Conservation (phyloP, 2,113 vertebrate species). For the Tetraodon nigroviridis region DNA sequence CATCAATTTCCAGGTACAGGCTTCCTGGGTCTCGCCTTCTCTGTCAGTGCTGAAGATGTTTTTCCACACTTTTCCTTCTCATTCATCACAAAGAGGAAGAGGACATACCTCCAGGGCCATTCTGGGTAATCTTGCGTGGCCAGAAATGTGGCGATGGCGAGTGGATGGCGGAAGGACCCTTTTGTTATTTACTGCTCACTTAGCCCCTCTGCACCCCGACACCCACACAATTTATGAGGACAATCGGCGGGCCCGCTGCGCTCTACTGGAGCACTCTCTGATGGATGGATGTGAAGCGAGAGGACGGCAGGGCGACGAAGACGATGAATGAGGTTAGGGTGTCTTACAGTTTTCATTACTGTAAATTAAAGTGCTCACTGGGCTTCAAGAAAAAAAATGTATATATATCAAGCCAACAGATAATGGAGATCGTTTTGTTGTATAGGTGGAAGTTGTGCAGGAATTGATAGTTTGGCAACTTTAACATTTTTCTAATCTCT, state of each 20-base stretch:
- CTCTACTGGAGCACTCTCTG: slow-evolving; percentile 73
- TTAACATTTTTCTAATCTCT: slow-evolving; percentile 17
- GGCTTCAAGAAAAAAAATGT: slow-evolving; percentile 17
- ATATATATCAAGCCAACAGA: slow-evolving; percentile 10
- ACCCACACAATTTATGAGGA: slow-evolving; percentile 81
- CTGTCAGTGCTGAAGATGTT: slow-evolving; percentile 37
- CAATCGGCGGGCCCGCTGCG: slow-evolving; percentile 71
- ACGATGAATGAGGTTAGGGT: slow-evolving; percentile 43
- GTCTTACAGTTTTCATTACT: slow-evolving; percentile 55
- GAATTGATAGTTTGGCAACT: slow-evolving; percentile 2
- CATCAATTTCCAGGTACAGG: slow-evolving; percentile 77
- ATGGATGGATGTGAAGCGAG: slow-evolving; percentile 65
- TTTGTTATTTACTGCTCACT: slow-evolving; percentile 84
- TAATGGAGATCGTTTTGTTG: slow-evolving; percentile 8
- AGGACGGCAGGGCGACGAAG: slow-evolving; percentile 33
- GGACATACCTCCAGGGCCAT: slow-evolving; percentile 63
- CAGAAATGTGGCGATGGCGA: slow-evolving; percentile 57
- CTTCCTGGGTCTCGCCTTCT: slow-evolving; percentile 58
- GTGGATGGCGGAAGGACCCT: slow-evolving; percentile 52
- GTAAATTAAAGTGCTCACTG: slow-evolving; percentile 32
- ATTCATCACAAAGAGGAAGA: slow-evolving; percentile 69
- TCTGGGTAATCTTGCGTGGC: slow-evolving; percentile 76
- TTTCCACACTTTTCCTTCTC: slow-evolving; percentile 38
- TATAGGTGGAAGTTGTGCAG: slow-evolving; percentile 7
- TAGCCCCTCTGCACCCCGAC: slow-evolving; percentile 71